Percentiles rank a stretch among this genome's conserved stretches.
phyloP scores from a whole-genome alignment of 2,113 vertebrate species.

The Clarias macrocephalus region DNA sequence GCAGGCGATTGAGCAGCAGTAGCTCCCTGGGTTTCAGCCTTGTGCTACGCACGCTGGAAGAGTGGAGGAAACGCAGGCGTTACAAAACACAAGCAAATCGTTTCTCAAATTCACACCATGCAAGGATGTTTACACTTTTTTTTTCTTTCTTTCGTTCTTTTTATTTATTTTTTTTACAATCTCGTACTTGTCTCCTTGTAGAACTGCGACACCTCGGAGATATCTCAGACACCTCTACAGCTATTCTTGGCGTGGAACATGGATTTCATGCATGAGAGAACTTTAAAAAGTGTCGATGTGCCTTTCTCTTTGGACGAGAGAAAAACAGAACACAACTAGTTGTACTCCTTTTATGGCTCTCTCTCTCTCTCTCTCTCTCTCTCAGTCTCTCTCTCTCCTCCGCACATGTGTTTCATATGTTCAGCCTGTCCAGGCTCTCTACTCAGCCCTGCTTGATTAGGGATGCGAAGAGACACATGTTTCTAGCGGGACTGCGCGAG shows the following conservation, averaged over 20 bases:
- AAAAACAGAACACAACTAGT: constrained; percentile 29
- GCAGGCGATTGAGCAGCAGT: background rate
- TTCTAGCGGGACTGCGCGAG: constrained; percentile 62
- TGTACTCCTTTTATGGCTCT: constrained; percentile 47
- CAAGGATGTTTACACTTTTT: constrained; percentile 18
- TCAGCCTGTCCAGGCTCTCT: constrained; percentile 21
- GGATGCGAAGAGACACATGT: constrained; percentile 58
- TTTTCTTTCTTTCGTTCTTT: too few relatives aligned
- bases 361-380: constrained; percentile 39
- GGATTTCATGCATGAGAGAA: constrained; percentile 48
- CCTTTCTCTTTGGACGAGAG: constrained; percentile 20
- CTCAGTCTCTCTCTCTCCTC: constrained; percentile 19
- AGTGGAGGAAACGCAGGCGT: constrained; percentile 4
- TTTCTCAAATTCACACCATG: constrained; percentile 28
- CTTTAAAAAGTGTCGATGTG: constrained; percentile 39
- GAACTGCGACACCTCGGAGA: constrained; percentile 24
- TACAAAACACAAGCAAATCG: constrained; percentile 19
- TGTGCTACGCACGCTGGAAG: background rate
- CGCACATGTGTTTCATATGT: constrained; percentile 22
- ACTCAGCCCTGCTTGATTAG: constrained; percentile 21
- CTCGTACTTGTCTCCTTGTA: constrained; percentile 9
- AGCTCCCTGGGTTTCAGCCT: constrained; percentile 3
- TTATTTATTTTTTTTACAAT: constrained; percentile 22
- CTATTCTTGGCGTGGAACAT: constrained; percentile 33
- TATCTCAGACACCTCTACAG: constrained; percentile 27